phyloP scores from a whole-genome alignment of 2,797 vertebrate species.

The Tolypeutes matacus region DNA sequence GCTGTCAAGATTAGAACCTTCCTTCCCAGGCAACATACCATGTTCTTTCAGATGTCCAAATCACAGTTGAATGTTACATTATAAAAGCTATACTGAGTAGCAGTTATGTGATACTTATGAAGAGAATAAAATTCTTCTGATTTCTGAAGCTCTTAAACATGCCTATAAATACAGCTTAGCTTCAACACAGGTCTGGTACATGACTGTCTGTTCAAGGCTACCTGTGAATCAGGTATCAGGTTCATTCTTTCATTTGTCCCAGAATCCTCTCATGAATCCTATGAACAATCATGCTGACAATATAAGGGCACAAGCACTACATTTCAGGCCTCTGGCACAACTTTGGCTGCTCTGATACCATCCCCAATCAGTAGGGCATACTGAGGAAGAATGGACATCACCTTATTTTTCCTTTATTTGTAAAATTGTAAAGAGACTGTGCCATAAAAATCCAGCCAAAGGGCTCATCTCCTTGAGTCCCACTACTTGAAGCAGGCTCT shows the following conservation, averaged over 20 bases:
- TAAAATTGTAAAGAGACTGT: conserved; percentile 30
- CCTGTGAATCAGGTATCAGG: not conserved
- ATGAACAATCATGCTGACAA: not conserved
- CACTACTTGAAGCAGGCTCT: not conserved
- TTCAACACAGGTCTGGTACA: not conserved
- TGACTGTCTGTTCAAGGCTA: not conserved
- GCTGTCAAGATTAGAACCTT: not conserved
- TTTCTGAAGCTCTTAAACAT: conserved; percentile 44
- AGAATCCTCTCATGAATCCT: conserved; percentile 20
- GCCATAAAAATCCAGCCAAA: conserved; percentile 48
- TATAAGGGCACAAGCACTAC: not conserved
- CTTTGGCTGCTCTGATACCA: not conserved
- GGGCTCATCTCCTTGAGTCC: not conserved
- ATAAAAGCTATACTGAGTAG: not conserved
- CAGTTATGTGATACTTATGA: not conserved
- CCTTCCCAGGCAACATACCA: not conserved
- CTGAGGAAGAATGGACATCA: not conserved
- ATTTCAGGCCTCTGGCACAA: not conserved
- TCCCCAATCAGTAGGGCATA: not conserved
- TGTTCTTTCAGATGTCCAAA: not conserved
- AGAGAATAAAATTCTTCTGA: conserved; percentile 21
- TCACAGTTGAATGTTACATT: not conserved
- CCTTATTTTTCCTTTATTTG: conserved; percentile 51
- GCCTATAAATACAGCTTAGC: not conserved
- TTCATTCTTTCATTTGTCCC: not conserved